Conservation (phyloP, 1,140 invertebrate species). For the Cheumatopsyche charites region DNA sequence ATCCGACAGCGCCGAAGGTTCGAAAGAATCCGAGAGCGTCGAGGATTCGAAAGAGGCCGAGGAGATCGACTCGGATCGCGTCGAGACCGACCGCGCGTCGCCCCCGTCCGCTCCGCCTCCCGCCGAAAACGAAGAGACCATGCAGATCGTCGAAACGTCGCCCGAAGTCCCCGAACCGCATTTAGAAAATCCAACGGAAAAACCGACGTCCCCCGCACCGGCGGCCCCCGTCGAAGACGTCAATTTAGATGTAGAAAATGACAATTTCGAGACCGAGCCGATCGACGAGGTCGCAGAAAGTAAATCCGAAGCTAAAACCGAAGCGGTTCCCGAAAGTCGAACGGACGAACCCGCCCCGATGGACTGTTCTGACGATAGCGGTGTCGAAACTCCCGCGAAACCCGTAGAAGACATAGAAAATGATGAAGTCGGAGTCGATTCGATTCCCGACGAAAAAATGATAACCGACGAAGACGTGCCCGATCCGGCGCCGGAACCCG, state of each 20-base stretch:
- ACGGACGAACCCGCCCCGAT: neutral
- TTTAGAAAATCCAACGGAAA: slow-evolving; percentile 18
- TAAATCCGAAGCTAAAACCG: slow-evolving; percentile 36
- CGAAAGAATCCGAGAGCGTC: too few relatives aligned
- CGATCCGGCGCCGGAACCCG: neutral
- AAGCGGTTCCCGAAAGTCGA: neutral
- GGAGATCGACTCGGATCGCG: too few relatives aligned
- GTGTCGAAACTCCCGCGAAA: neutral
- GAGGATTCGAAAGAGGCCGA: too few relatives aligned
- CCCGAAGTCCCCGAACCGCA: slow-evolving; percentile 12
- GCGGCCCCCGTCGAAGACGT: slow-evolving; percentile 46
- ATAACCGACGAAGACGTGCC: neutral
- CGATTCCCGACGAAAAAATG: slow-evolving; percentile 17
- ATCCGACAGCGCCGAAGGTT: neutral
- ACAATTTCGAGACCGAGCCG: slow-evolving; percentile 41
- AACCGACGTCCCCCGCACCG: slow-evolving; percentile 50
- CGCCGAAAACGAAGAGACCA: neutral
- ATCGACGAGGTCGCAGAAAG: slow-evolving; percentile 43
- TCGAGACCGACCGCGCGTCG: too few relatives aligned
- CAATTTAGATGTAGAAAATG: too few relatives aligned
- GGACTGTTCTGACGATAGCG: neutral
- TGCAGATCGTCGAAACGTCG: neutral
- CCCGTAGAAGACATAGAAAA: neutral
- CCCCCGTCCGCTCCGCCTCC: too few relatives aligned
- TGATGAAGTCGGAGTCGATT: neutral